Evolutionary conservation across 2,888 invertebrate genomes (phyloP).

Genomic region (Hypomecis punctinalis): DNA sequence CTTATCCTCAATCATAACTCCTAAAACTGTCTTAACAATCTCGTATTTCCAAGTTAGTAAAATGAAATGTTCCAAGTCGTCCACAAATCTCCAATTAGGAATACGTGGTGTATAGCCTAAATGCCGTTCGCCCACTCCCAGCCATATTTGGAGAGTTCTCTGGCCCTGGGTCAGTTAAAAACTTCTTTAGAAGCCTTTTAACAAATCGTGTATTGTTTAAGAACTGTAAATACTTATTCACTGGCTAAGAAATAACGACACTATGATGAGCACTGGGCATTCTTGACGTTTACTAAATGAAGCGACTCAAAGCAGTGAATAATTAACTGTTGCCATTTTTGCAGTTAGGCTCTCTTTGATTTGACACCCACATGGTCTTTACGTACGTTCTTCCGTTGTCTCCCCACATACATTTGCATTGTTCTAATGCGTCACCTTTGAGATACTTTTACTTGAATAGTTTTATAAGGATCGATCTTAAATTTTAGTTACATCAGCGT

Average conservation of each 20-base stretch:
- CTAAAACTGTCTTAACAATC: constrained; percentile 46
- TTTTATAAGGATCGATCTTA: constrained; percentile 3
- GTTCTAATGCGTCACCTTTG: constrained; percentile 39
- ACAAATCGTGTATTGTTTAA: constrained; percentile 27
- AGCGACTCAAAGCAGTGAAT: constrained; percentile 36
- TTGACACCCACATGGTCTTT: constrained; percentile 49
- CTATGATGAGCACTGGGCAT: constrained; percentile 1
- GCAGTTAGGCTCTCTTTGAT: constrained; percentile 51
- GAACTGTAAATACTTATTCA: constrained; percentile 14
- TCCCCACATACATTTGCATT: constrained; percentile 40
- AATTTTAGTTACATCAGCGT: background rate
- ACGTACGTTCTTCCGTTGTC: constrained; percentile 42
- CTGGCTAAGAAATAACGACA: constrained; percentile 1
- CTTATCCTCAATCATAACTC: constrained; percentile 36
- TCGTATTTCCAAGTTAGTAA: constrained; percentile 66
- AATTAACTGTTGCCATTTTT: constrained; percentile 38
- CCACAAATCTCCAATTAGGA: constrained; percentile 61
- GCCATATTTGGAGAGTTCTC: constrained; percentile 64
- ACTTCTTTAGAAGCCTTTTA: constrained; percentile 44
- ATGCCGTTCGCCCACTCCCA: constrained; percentile 76
- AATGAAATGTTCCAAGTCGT: constrained; percentile 65
- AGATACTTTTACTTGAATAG: constrained; percentile 10
- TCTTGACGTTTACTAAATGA: constrained; percentile 23
- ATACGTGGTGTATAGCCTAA: constrained; percentile 55
- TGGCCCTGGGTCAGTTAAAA: constrained; percentile 64